These are phyloP conservation scores for Pristiophorus japonicus DNA, from an alignment of 2,113 vertebrate species.

Conservation along the genomic window DNA sequence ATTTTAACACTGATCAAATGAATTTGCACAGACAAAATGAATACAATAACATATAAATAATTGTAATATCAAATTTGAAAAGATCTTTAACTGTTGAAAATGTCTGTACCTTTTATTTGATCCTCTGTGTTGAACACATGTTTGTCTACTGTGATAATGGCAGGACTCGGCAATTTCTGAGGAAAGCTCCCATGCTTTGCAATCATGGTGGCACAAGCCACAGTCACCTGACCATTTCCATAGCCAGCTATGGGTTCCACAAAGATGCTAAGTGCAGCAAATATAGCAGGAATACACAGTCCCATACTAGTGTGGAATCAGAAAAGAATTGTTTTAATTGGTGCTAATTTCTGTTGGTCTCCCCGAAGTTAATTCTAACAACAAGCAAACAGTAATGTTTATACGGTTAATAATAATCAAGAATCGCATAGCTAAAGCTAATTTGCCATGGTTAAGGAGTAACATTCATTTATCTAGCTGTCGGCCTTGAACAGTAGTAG, in stretches of 20 bases:
- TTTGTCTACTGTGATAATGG: constrained; percentile 56
- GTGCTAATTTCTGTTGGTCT: background rate
- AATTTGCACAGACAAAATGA: background rate
- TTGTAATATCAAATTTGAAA: background rate
- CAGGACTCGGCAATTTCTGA: constrained; percentile 49
- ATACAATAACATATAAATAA: background rate
- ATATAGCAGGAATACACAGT: constrained; percentile 36
- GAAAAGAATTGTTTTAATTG: background rate
- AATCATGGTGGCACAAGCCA: constrained; percentile 63
- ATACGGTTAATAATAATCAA: background rate
- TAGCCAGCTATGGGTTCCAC: constrained; percentile 48
- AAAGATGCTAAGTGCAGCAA: constrained; percentile 43
- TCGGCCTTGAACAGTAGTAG: background rate
- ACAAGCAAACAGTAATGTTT: background rate
- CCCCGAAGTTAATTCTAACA: background rate
- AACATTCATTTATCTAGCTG: background rate
- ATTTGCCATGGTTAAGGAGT: background rate
- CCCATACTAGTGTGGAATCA: constrained; percentile 50
- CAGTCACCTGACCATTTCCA: constrained; percentile 59
- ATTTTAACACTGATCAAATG: background rate
- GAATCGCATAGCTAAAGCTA: background rate
- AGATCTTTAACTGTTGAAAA: background rate
- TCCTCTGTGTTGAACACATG: constrained; percentile 61
- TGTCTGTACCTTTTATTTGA: constrained; percentile 63
- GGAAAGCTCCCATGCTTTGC: constrained; percentile 58